Conservation (phyloP, 1,140 invertebrate species). For the Ceratitis capitata region DNA sequence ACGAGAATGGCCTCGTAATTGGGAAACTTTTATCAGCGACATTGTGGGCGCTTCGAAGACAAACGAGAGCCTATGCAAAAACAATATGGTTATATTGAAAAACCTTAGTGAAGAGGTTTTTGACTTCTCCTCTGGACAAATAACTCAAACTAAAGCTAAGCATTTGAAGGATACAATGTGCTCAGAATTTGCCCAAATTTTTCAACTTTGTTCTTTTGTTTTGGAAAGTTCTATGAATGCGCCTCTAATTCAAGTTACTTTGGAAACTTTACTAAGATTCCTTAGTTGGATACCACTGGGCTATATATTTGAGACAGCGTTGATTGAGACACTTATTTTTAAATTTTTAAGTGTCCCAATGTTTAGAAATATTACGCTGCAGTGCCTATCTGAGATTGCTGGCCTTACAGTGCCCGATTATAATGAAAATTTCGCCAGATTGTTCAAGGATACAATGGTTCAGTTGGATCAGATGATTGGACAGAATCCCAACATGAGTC, state of each 20-base stretch:
- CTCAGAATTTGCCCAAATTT: conserved; percentile 97
- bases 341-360: conserved; percentile 98
- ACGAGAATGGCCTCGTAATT: conserved; percentile 99
- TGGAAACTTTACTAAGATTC: conserved; percentile 96
- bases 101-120: conserved; percentile 98
- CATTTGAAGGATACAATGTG: conserved; percentile 99
- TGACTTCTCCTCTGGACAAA: conserved; percentile 97
- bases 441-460: conserved; percentile 91
- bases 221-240: conserved; percentile 98
- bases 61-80: conserved; percentile 98
- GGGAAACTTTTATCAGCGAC: conserved; percentile 98
- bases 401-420: conserved; percentile 88
- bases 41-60: conserved; percentile 99
- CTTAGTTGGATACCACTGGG: conserved; percentile 99
- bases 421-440: conserved; percentile 88
- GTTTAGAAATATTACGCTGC: conserved; percentile 98
- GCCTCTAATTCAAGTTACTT: conserved; percentile 89
- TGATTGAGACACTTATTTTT: conserved; percentile 93
- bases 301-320: conserved; percentile 99
- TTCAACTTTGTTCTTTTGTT: conserved; percentile 97
- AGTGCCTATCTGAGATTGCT: conserved; percentile 98
- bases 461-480: conserved; percentile 93
- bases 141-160: conserved; percentile 99
- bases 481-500: conserved; percentile 88
- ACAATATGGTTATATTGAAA: conserved; percentile 99